Evolutionary conservation across 2,113 vertebrate genomes (phyloP).

Genomic region (Mormyrus lacerda): DNA sequence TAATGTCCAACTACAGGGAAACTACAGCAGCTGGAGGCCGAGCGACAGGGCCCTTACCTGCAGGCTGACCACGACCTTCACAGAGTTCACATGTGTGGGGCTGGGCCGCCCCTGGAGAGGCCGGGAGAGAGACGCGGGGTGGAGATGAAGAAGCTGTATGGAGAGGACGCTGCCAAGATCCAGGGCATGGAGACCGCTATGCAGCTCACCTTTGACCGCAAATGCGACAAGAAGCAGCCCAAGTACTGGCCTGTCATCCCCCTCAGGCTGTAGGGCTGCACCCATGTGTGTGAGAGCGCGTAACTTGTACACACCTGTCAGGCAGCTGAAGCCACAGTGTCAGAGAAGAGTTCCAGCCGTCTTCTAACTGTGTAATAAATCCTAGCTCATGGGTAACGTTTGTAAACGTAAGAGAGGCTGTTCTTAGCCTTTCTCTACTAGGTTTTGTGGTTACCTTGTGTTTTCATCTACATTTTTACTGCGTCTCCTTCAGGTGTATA

Average conservation of each 20-base stretch:
- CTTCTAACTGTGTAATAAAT: background rate
- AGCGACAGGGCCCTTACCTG: constrained; percentile 66
- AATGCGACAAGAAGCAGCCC: constrained; percentile 82
- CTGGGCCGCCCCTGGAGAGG: constrained; percentile 66
- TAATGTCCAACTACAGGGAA: constrained; percentile 56
- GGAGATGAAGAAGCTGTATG: constrained; percentile 85
- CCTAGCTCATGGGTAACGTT: background rate
- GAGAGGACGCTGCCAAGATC: constrained; percentile 73
- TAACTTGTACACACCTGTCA: background rate
- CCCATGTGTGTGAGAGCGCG: background rate
- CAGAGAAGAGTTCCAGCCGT: background rate
- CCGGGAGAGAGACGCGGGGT: constrained; percentile 72
- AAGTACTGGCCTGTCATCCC: constrained; percentile 96
- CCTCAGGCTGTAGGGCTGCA: constrained; percentile 64
- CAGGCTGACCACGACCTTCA: constrained; percentile 77
- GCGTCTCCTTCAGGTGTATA: background rate
- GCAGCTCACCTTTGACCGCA: constrained; percentile 84
- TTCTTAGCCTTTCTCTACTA: background rate
- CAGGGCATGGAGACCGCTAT: constrained; percentile 87
- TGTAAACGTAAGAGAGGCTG: background rate
- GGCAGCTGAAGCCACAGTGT: background rate
- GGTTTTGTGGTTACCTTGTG: background rate
- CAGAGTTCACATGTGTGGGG: constrained; percentile 43
- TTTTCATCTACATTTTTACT: background rate
- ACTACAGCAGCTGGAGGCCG: constrained; percentile 78